Conservation (phyloP, 2,113 vertebrate species). For the Crotalus helleri region DNA sequence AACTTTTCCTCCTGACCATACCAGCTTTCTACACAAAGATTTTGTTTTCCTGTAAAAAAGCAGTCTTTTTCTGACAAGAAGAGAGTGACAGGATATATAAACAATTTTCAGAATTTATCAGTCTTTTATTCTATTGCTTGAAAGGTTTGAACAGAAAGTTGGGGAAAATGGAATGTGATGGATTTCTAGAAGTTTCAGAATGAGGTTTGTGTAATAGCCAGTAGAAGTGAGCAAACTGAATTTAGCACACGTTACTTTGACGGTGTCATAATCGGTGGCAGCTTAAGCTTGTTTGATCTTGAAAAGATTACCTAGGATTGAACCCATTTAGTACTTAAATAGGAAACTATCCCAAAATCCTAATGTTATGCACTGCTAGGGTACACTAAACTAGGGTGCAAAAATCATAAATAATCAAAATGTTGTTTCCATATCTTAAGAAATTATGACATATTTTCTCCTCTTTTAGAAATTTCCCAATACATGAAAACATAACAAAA, state of each 20-base stretch:
- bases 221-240: not conserved
- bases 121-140: not conserved
- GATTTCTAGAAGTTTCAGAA: not conserved
- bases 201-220: too few species aligned
- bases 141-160: not conserved
- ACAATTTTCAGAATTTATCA: not conserved
- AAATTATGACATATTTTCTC: not conserved
- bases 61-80: not conserved
- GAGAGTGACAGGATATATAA: not conserved
- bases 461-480: slow-evolving; percentile 24
- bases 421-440: not conserved
- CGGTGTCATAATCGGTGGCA: not conserved
- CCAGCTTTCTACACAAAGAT: not conserved
- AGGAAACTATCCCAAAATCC: not conserved
- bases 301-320: not conserved
- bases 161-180: not conserved
- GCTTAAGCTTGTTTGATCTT: not conserved
- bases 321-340: not conserved
- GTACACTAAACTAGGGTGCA: not conserved
- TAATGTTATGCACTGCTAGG: not conserved
- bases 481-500: slow-evolving; percentile 20
- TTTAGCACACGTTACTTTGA: not conserved
- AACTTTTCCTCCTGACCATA: not conserved
- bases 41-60: not conserved
- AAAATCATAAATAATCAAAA: not conserved